A percentile compares a stretch with the other conserved stretches of the same genome.
Evolutionary conservation across 2,797 vertebrate species (phyloP).

Genomic region (Amniataba percoides): DNA sequence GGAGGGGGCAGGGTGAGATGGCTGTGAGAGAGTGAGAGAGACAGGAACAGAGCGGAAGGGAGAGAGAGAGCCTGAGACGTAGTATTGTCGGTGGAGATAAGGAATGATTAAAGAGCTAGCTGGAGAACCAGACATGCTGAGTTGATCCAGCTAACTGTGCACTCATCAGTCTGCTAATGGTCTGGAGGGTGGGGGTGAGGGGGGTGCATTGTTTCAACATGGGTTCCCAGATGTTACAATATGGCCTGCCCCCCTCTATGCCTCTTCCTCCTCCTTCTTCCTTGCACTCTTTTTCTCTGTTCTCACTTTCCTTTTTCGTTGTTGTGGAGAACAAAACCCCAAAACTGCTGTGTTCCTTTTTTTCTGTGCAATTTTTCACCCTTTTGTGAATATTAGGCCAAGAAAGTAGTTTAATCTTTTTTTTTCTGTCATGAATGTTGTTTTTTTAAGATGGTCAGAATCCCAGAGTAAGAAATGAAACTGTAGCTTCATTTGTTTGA

Average conservation of each 20-base stretch:
- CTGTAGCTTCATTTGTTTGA: background rate
- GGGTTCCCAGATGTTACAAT: slow-evolving; percentile 90
- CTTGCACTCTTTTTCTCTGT: background rate
- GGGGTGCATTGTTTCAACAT: slow-evolving; percentile 85
- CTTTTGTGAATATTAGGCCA: background rate
- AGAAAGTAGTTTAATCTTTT: background rate
- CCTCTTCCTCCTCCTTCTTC: background rate
- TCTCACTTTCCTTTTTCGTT: background rate
- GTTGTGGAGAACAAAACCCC: background rate
- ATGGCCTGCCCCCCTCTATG: slow-evolving; percentile 58
- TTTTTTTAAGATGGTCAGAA: background rate
- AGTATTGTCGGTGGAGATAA: slow-evolving; percentile 86
- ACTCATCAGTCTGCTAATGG: slow-evolving; percentile 90
- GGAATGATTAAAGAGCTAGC: slow-evolving; percentile 92
- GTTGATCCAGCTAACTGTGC: slow-evolving; percentile 86
- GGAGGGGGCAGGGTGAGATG: background rate
- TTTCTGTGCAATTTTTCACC: background rate
- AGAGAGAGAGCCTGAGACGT: slow-evolving; percentile 59
- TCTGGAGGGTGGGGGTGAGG: slow-evolving; percentile 71
- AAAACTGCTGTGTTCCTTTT: background rate
- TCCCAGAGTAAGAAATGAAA: background rate
- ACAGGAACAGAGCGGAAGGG: slow-evolving; percentile 13
- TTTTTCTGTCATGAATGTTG: too few species aligned
- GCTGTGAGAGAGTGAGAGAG: slow-evolving; percentile 46
- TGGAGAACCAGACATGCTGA: slow-evolving; percentile 86